Evolutionary conservation across 2,113 vertebrate genomes (phyloP).

Genomic region (Chloropsis cyanopogon): DNA sequence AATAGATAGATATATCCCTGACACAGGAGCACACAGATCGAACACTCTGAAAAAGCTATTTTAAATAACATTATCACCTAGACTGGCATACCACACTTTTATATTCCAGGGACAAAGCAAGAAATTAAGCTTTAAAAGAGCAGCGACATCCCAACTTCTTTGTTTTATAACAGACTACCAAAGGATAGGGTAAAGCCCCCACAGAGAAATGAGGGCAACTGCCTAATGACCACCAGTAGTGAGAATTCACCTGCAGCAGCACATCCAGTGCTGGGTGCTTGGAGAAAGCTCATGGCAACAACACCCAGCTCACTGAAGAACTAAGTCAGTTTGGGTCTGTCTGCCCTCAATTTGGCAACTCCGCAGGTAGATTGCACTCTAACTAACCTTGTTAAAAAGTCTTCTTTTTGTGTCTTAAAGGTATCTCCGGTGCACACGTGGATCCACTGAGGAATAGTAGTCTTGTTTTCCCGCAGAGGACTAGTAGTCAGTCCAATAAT

Average conservation of each 20-base stretch:
- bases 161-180: constrained; percentile 8
- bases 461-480: constrained; percentile 76
- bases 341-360: constrained; percentile 52
- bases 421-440: constrained; percentile 72
- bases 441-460: constrained; percentile 75
- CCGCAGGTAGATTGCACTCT: constrained; percentile 65
- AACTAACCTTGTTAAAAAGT: constrained; percentile 78
- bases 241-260: constrained; percentile 10
- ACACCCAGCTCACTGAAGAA: constrained; percentile 4
- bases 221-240: neutral
- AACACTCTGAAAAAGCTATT: constrained; percentile 25
- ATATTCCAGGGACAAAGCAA: constrained; percentile 4
- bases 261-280: constrained; percentile 2
- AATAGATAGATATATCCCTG: neutral
- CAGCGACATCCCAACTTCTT: neutral
- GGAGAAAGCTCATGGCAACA: neutral
- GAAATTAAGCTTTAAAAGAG: constrained; percentile 33
- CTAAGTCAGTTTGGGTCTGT: constrained; percentile 7
- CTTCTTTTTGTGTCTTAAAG: constrained; percentile 77
- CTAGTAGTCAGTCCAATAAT: constrained; percentile 79
- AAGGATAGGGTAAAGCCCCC: neutral
- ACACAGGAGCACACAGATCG: constrained; percentile 5
- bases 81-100: neutral
- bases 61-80: constrained; percentile 18
- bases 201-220: neutral